These are phyloP conservation scores for Glareola pratincola DNA, from an alignment of 2,113 vertebrate genomes.

Conservation along the genomic window DNA sequence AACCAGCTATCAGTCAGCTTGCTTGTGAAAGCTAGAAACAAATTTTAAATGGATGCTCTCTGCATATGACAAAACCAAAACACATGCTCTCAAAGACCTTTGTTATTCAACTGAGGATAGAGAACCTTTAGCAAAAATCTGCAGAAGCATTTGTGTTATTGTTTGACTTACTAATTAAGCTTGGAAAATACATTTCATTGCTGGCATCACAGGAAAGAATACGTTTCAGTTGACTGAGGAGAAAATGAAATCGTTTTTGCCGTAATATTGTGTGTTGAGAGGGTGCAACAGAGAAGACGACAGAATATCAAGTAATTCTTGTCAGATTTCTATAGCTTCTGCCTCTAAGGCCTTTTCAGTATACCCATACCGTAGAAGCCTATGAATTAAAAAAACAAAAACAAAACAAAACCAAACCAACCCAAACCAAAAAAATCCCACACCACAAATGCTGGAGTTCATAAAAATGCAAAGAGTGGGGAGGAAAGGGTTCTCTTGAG, in stretches of 20 bases:
- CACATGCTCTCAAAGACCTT: neutral
- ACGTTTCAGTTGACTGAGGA: slow-evolving; percentile 16
- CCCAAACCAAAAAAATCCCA: neutral
- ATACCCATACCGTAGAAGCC: neutral
- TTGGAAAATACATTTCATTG: slow-evolving; percentile 26
- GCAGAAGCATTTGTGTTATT: neutral
- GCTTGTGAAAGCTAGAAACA: slow-evolving; percentile 24
- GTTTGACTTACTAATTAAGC: slow-evolving; percentile 38
- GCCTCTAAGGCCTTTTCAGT: neutral
- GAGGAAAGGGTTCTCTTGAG: neutral
- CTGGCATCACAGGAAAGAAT: neutral
- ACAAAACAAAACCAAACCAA: neutral
- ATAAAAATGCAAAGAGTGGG: neutral
- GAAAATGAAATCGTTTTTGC: neutral
- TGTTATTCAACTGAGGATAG: slow-evolving; percentile 3
- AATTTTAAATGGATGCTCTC: neutral
- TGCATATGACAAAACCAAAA: slow-evolving; percentile 2
- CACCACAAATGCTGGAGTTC: neutral
- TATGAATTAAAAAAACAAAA: neutral
- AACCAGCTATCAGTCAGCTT: slow-evolving; percentile 68
- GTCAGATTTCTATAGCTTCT: neutral
- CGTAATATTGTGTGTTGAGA: neutral
- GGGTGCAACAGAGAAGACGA: neutral
- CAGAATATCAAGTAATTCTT: neutral
- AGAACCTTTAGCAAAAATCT: slow-evolving; percentile 16